These are phyloP conservation scores for Enteromius treurensis DNA, from an alignment of 2,797 vertebrate genomes.

Conservation along the genomic window DNA sequence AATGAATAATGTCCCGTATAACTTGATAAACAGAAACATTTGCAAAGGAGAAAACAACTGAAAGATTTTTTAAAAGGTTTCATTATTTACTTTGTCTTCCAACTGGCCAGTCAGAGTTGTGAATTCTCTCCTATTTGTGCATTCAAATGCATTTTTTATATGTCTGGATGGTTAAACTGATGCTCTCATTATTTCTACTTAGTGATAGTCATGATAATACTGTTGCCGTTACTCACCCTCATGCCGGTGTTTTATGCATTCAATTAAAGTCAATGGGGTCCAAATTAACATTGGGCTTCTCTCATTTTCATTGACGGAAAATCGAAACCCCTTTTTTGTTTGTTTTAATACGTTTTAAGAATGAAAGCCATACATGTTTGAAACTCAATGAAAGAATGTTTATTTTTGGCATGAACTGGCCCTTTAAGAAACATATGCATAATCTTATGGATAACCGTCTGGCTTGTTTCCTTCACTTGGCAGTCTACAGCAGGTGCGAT, in stretches of 20 bases:
- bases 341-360: neutral
- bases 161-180: neutral
- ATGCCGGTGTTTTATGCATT: neutral
- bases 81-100: too few species aligned
- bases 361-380: neutral
- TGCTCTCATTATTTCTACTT: neutral
- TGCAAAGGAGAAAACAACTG: neutral
- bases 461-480: conserved; percentile 53
- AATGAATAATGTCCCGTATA: neutral
- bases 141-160: neutral
- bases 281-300: neutral
- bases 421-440: conserved; percentile 15
- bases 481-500: conserved; percentile 53
- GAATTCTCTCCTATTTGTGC: neutral
- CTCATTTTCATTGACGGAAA: neutral
- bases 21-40: neutral
- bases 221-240: neutral
- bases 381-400: neutral
- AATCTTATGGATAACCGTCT: conserved; percentile 38
- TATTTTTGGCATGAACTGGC: neutral
- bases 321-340: too few species aligned
- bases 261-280: neutral
- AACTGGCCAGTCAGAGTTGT: neutral
- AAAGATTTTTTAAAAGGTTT: neutral
- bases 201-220: too few species aligned